Evolutionary conservation across 2,888 invertebrate species (phyloP).

Genomic region (Cryptophagus acutangulus): DNA sequence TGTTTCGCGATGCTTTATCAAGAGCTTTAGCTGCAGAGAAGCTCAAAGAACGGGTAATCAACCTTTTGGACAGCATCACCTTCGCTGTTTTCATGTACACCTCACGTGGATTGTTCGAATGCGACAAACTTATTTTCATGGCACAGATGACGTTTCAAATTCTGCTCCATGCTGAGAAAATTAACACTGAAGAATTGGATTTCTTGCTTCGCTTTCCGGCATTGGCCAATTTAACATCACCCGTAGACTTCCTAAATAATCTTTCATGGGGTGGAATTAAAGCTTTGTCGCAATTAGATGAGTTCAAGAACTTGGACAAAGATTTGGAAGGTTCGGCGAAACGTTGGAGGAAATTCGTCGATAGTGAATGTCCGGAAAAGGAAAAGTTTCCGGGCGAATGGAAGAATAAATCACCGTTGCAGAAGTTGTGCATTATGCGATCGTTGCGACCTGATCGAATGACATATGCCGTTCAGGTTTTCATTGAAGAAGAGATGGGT

Average conservation of each 20-base stretch:
- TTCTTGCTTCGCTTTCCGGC: conserved; percentile 83
- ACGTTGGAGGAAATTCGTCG: conserved; percentile 89
- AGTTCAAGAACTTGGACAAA: conserved; percentile 79
- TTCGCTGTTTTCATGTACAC: conserved; percentile 85
- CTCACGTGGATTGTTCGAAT: conserved; percentile 84
- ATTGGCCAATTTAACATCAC: conserved; percentile 66
- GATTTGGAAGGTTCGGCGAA: conserved; percentile 89
- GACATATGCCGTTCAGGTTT: conserved; percentile 85
- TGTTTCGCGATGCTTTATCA: conserved; percentile 79
- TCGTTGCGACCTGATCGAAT: conserved; percentile 88
- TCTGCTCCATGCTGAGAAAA: conserved; percentile 59
- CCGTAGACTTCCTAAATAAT: conserved; percentile 78
- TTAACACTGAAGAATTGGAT: conserved; percentile 73
- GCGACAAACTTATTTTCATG: conserved; percentile 85
- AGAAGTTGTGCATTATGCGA: conserved; percentile 87
- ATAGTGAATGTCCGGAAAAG: conserved; percentile 87
- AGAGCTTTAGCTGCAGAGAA: conserved; percentile 65
- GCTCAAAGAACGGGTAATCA: conserved; percentile 65
- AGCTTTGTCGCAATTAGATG: conserved; percentile 67
- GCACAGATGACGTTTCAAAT: conserved; percentile 74
- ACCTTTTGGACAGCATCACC: conserved; percentile 82
- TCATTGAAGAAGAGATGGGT: conserved; percentile 86
- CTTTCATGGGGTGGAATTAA: conserved; percentile 88
- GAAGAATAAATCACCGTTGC: conserved; percentile 83
- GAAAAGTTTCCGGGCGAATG: conserved; percentile 95